Conservation (phyloP, 1,140 invertebrate genomes). For the Melanaphis sacchari region DNA sequence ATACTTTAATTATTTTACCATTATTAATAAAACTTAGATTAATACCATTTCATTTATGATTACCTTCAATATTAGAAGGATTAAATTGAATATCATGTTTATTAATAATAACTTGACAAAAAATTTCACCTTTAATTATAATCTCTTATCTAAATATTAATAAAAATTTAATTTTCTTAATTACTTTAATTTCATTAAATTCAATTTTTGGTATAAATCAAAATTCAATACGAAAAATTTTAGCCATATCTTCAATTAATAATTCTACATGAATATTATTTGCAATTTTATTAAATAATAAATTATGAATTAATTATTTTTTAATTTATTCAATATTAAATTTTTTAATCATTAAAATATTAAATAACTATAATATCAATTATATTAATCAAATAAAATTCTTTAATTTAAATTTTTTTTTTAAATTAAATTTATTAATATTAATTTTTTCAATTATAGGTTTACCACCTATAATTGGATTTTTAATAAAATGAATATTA, state of each 20-base stretch:
- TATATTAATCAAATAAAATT: slow-evolving; percentile 10
- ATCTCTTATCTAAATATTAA: neutral
- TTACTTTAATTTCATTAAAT: neutral
- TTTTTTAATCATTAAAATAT: neutral
- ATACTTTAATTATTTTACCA: neutral
- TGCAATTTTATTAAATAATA: neutral
- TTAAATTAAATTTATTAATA: neutral
- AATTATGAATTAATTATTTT: neutral
- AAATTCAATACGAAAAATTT: too few relatives aligned
- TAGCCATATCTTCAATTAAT: neutral
- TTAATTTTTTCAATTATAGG: neutral
- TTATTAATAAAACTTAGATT: neutral
- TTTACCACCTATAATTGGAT: neutral
- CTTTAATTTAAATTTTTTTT: neutral
- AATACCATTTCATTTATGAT: neutral
- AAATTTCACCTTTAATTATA: slow-evolving; percentile 11
- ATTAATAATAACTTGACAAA: neutral
- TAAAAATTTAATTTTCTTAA: neutral
- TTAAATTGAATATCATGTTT: neutral
- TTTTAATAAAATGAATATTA: slow-evolving; percentile 15
- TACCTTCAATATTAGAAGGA: neutral
- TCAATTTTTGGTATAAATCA: neutral
- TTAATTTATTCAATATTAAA: neutral
- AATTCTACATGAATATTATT: neutral
- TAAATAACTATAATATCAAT: neutral